phyloP scores from a whole-genome alignment of 2,797 vertebrate species.

The Sebastes cheni region DNA sequence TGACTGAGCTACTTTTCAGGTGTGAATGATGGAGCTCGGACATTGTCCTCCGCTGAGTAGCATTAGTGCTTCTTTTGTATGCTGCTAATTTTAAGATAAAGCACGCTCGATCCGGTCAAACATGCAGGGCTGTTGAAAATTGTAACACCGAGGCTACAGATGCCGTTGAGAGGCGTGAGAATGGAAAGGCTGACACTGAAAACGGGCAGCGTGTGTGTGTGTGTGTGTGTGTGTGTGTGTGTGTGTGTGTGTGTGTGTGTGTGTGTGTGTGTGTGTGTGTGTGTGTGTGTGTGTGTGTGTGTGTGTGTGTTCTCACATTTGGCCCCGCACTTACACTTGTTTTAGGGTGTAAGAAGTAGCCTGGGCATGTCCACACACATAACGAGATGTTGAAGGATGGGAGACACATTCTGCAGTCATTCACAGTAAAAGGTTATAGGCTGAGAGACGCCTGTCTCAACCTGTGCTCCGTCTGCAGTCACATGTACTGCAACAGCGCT shows the following conservation, averaged over 20 bases:
- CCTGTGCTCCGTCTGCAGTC: conserved; percentile 6
- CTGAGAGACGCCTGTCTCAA: conserved; percentile 29
- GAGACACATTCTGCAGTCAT: conserved; percentile 14
- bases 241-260: not conserved
- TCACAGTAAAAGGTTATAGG: not conserved
- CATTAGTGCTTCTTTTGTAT: not conserved
- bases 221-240: not conserved
- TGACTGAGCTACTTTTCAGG: conserved; percentile 12
- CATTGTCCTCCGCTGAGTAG: not conserved
- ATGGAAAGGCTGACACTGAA: conserved; percentile 5
- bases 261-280: not conserved
- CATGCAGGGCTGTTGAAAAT: conserved; percentile 29
- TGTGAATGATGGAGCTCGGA: not conserved
- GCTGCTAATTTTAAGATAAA: not conserved
- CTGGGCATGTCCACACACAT: conserved; percentile 49
- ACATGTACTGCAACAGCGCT: not conserved
- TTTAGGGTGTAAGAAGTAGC: conserved; percentile 16
- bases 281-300: not conserved
- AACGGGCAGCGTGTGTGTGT: not conserved
- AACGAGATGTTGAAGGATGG: conserved; percentile 19
- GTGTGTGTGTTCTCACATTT: not conserved
- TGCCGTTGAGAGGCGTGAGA: conserved; percentile 59
- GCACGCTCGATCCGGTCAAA: not conserved
- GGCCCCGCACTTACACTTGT: not conserved
- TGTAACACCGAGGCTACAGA: conserved; percentile 48